Percentiles rank a stretch among this genome's conserved stretches.
Conservation (phyloP, 2,888 invertebrate genomes). For the Ischnura elegans region DNA sequence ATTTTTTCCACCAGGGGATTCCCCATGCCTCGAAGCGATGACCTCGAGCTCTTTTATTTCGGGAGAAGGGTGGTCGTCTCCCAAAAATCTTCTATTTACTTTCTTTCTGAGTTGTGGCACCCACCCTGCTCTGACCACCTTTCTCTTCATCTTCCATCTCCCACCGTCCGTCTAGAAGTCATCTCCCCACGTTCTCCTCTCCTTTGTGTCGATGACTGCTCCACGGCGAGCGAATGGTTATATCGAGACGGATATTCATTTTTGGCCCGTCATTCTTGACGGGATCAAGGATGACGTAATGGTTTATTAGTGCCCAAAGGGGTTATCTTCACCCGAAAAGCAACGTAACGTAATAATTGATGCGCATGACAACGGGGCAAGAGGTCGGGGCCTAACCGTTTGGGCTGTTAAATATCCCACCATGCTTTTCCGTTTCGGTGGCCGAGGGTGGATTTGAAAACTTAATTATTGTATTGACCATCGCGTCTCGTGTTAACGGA, state of each 20-base stretch:
- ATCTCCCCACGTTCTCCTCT: background rate
- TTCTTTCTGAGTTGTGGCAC: background rate
- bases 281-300: background rate
- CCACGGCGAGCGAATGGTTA: background rate
- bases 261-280: background rate
- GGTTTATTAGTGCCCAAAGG: background rate
- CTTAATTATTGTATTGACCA: background rate
- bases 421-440: background rate
- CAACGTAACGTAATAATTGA: slow-evolving; percentile 7
- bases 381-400: background rate
- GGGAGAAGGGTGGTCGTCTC: slow-evolving; percentile 28
- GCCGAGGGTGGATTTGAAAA: background rate
- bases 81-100: slow-evolving; percentile 25
- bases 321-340: background rate
- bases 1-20: slow-evolving; percentile 26
- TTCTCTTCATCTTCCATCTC: background rate
- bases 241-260: background rate
- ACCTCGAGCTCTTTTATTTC: background rate
- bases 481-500: background rate
- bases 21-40: slow-evolving; percentile 57
- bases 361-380: background rate
- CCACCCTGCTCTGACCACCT: background rate
- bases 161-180: background rate
- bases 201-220: background rate
- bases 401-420: background rate